These are phyloP conservation scores for Cryptomyrus ogoouensis DNA, from an alignment of 2,113 vertebrate genomes.

Conservation along the genomic window DNA sequence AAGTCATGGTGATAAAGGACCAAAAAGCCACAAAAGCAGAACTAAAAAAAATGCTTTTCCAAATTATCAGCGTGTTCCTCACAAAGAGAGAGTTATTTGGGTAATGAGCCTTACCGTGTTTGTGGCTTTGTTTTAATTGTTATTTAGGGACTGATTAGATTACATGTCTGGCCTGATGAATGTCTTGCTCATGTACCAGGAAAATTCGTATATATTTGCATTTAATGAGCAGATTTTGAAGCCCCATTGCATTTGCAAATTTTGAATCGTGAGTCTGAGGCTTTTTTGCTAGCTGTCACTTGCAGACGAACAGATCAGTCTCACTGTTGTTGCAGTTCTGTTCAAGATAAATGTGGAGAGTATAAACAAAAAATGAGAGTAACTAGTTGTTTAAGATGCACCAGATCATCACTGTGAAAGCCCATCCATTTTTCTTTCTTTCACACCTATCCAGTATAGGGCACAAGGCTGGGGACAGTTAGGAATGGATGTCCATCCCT, in stretches of 20 bases:
- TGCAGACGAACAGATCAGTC: background rate
- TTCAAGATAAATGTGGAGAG: background rate
- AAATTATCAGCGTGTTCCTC: constrained; percentile 6
- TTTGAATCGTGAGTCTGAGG: background rate
- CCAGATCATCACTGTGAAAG: background rate
- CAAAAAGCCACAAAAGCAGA: background rate
- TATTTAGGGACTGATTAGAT: constrained; percentile 9
- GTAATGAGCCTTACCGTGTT: background rate
- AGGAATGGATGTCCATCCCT: background rate
- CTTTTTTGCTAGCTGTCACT: background rate
- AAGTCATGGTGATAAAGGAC: background rate
- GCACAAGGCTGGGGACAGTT: background rate
- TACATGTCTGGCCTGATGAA: background rate
- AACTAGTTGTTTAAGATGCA: background rate
- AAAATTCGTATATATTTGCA: constrained; percentile 7
- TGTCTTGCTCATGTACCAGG: background rate
- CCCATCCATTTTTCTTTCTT: background rate
- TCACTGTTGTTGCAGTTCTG: background rate
- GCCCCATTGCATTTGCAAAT: background rate
- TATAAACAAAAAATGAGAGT: background rate
- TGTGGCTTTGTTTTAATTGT: background rate
- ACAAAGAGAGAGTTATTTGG: background rate
- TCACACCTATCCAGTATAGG: background rate
- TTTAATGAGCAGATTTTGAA: background rate
- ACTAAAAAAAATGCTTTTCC: background rate